These are phyloP conservation scores for Tenualosa ilisha DNA, from an alignment of 2,797 vertebrate species.

Conservation along the genomic window DNA sequence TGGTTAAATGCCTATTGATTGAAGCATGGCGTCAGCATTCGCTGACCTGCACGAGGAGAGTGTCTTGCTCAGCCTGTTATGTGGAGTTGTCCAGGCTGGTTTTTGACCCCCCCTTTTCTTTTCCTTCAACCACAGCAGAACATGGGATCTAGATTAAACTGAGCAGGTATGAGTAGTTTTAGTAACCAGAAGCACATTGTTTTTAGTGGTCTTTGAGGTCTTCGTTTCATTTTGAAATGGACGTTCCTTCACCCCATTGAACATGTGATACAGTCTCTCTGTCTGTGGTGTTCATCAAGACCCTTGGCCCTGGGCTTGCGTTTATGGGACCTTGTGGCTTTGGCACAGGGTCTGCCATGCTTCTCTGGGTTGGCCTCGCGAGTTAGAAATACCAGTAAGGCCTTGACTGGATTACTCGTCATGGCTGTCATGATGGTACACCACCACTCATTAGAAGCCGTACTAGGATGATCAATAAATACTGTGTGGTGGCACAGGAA, in stretches of 20 bases:
- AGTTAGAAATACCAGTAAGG: neutral
- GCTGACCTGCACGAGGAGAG: neutral
- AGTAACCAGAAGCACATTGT: neutral
- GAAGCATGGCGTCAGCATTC: neutral
- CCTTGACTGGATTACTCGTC: neutral
- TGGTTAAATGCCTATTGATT: slow-evolving; percentile 21
- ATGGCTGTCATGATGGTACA: neutral
- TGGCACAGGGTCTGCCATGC: neutral
- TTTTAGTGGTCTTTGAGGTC: neutral
- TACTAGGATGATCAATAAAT: neutral
- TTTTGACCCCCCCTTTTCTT: neutral
- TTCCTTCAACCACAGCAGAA: neutral
- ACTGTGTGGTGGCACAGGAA: too few relatives aligned
- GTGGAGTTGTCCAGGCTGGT: too few relatives aligned
- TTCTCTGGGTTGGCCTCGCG: neutral
- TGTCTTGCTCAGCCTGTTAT: neutral
- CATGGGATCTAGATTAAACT: neutral
- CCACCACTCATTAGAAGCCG: neutral
- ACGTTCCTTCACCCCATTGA: neutral
- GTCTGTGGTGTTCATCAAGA: neutral
- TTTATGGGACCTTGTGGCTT: neutral
- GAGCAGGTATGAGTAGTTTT: neutral
- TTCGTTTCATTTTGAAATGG: neutral
- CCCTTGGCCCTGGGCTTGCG: neutral
- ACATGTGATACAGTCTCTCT: neutral